Evolutionary conservation across 1,140 invertebrate species (phyloP).

Genomic region (Drosophila sp.): DNA sequence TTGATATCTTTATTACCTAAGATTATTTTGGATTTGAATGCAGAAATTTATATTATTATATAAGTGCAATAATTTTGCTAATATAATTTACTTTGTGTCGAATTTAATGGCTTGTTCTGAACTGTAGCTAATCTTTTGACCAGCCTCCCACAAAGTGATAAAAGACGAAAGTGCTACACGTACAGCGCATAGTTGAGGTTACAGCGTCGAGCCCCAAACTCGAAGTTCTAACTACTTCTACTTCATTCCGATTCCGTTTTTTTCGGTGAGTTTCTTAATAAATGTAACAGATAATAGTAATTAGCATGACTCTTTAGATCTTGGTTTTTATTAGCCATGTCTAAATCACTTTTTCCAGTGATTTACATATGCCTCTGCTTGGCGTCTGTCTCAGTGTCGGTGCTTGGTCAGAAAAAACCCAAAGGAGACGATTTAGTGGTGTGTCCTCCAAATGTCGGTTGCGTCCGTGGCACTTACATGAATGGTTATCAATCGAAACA

Average conservation of each 20-base stretch:
- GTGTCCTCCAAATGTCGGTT: constrained; percentile 44
- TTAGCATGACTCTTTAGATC: no score
- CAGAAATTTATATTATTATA: no score
- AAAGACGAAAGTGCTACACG: constrained; percentile 1
- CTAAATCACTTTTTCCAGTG: no score
- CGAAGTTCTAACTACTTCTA: background rate
- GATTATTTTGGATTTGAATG: no score
- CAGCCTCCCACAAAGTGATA: background rate
- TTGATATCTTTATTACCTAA: no score
- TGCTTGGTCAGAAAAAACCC: no score
- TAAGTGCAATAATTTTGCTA: no score
- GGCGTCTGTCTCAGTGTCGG: no score
- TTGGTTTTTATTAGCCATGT: background rate
- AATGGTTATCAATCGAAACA: constrained; percentile 41
- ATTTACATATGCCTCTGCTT: no score
- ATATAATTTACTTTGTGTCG: background rate
- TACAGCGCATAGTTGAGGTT: constrained; percentile 1
- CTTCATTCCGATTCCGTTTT: no score
- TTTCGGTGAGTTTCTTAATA: constrained; percentile 19
- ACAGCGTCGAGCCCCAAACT: background rate
- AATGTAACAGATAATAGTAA: constrained; percentile 1
- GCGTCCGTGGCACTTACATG: constrained; percentile 57
- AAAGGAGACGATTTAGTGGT: constrained; percentile 31
- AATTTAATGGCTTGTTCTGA: constrained; percentile 9
- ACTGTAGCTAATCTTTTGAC: no score